Evolutionary conservation across 2,113 vertebrate species (phyloP).

Genomic region (Pseudolaguvia tuberculata): DNA sequence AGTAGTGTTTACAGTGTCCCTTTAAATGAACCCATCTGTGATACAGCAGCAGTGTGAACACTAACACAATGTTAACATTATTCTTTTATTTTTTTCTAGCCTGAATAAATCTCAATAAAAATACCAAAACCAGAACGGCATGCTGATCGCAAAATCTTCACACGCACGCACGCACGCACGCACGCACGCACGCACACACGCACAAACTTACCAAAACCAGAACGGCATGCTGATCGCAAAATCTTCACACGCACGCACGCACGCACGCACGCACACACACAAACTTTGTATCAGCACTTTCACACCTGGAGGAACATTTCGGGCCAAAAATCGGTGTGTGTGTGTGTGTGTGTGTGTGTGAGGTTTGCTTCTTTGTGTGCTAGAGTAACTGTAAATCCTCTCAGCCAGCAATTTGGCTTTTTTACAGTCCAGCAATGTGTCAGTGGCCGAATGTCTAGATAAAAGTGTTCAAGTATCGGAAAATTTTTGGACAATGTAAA

Average conservation of each 20-base stretch:
- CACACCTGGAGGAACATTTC: neutral
- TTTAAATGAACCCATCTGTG: too few species aligned
- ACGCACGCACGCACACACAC: neutral
- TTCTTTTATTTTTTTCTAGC: neutral
- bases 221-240: neutral
- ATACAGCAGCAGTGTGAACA: neutral
- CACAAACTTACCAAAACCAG: too few species aligned
- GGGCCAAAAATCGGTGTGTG: neutral
- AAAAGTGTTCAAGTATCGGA: neutral
- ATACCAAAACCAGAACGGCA: neutral
- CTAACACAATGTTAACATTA: neutral
- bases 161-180: too few species aligned
- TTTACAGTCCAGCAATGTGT: neutral
- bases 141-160: conserved; percentile 2
- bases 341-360: neutral
- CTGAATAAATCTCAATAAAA: conserved; percentile 10
- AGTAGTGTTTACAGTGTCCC: too few species aligned
- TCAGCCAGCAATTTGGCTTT: neutral
- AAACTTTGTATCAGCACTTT: neutral
- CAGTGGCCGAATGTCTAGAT: neutral
- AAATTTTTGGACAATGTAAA: neutral
- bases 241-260: too few species aligned
- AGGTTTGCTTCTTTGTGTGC: neutral
- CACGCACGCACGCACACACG: too few species aligned
- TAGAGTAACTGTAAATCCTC: neutral